Conservation (phyloP, 2,797 vertebrate genomes). For the Pagetopsis macropterus region DNA sequence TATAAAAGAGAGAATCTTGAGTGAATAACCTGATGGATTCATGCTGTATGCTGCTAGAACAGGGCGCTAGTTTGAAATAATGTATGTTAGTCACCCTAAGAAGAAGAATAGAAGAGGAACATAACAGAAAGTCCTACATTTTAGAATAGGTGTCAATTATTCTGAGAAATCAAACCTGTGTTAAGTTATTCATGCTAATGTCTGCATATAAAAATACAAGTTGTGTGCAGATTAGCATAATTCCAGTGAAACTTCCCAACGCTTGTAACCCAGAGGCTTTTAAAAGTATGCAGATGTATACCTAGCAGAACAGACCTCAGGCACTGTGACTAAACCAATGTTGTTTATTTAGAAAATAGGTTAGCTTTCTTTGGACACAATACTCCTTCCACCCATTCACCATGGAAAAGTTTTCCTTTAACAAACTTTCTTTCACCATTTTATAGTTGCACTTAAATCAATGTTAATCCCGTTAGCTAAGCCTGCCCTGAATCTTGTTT, state of each 20-base stretch:
- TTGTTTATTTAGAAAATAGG: slow-evolving; percentile 61
- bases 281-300: slow-evolving; percentile 48
- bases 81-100: background rate
- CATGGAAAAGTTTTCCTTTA: slow-evolving; percentile 34
- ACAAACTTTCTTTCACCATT: slow-evolving; percentile 57
- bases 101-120: background rate
- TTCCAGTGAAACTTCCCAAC: slow-evolving; percentile 52
- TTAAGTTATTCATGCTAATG: slow-evolving; percentile 50
- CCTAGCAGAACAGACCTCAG: slow-evolving; percentile 63
- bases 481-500: slow-evolving; percentile 53
- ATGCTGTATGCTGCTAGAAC: background rate
- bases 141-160: slow-evolving; percentile 12
- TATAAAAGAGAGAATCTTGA: slow-evolving; percentile 2
- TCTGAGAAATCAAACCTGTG: slow-evolving; percentile 35
- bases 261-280: slow-evolving; percentile 50
- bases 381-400: slow-evolving; percentile 38
- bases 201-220: slow-evolving; percentile 59
- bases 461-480: slow-evolving; percentile 74
- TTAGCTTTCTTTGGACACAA: slow-evolving; percentile 57
- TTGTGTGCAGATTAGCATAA: slow-evolving; percentile 57
- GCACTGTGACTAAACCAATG: slow-evolving; percentile 61
- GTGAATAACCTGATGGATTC: background rate
- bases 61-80: slow-evolving; percentile 5
- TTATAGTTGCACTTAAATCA: slow-evolving; percentile 59
- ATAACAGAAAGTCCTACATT: background rate